Percentiles rank a stretch among this genome's conserved stretches.
Conservation (phyloP, 30 jellyfish, hydroid and myxozoan species). For the Catostylus mosaicus region DNA sequence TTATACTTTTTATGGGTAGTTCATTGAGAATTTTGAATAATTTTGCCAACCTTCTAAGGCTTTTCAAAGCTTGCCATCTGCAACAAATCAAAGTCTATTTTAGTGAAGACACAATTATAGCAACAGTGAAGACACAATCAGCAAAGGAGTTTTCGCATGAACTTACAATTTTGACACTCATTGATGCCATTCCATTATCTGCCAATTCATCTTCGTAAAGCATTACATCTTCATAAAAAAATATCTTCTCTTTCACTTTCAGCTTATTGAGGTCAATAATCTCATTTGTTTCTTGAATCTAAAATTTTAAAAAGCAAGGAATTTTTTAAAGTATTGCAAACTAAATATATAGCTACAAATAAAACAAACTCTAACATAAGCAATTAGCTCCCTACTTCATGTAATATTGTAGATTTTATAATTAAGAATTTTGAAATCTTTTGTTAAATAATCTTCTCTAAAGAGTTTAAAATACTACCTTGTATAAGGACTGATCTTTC, state of each 20-base stretch:
- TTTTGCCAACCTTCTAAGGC: no score
- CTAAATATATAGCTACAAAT: not conserved
- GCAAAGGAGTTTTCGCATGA: no score
- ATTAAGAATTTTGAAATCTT: no score
- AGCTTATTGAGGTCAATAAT: constrained; percentile 81
- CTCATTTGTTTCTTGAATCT: constrained; percentile 75
- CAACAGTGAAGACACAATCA: no score
- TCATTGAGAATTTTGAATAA: no score
- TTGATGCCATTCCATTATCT: constrained; percentile 93
- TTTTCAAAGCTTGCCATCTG: no score
- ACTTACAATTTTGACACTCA: constrained; percentile 87
- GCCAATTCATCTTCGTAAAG: constrained; percentile 94
- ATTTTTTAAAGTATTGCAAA: not conserved
- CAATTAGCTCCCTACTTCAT: not conserved
- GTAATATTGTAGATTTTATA: no score
- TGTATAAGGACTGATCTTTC: not conserved
- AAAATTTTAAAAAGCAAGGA: not conserved
- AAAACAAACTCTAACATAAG: not conserved
- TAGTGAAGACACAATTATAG: no score
- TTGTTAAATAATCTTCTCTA: no score
- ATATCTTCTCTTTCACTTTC: constrained; percentile 77
- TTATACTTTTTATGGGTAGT: no score
- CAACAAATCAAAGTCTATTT: no score
- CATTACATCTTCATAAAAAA: constrained; percentile 79
- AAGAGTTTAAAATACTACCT: no score